Evolutionary conservation across 1,140 invertebrate species (phyloP).

Genomic region (Nymphalis io): DNA sequence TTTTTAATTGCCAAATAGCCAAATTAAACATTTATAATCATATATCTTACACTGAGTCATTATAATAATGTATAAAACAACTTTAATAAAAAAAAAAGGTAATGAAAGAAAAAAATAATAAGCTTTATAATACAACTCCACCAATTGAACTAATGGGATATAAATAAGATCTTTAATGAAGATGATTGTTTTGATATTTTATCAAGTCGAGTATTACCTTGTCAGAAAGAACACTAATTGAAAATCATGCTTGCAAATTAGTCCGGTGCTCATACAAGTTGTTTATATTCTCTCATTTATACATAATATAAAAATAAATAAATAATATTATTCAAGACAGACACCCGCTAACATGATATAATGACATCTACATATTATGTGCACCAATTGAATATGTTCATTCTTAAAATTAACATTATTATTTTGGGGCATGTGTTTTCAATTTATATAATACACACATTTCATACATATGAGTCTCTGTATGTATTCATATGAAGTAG

Average conservation of each 20-base stretch:
- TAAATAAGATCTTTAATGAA: no score
- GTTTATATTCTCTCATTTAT: neutral
- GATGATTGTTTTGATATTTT: no score
- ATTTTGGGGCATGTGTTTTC: neutral
- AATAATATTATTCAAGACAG: neutral
- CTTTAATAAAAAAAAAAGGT: neutral
- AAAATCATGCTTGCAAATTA: neutral
- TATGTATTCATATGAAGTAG: neutral
- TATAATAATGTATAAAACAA: neutral
- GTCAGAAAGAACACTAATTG: neutral
- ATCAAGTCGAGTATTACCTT: no score
- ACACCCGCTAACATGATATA: neutral
- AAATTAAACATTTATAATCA: neutral
- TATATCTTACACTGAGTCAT: neutral
- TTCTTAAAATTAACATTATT: neutral
- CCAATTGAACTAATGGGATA: neutral
- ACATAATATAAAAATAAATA: neutral
- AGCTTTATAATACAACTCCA: neutral
- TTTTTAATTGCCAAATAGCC: neutral
- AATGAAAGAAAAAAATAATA: neutral
- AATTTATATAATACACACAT: conserved; percentile 1
- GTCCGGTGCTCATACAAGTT: neutral
- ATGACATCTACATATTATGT: conserved; percentile 1
- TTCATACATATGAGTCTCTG: neutral
- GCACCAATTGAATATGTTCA: neutral